These are phyloP conservation scores for Anolis apletophallus DNA, from an alignment of 2,797 vertebrate species.

Conservation along the genomic window DNA sequence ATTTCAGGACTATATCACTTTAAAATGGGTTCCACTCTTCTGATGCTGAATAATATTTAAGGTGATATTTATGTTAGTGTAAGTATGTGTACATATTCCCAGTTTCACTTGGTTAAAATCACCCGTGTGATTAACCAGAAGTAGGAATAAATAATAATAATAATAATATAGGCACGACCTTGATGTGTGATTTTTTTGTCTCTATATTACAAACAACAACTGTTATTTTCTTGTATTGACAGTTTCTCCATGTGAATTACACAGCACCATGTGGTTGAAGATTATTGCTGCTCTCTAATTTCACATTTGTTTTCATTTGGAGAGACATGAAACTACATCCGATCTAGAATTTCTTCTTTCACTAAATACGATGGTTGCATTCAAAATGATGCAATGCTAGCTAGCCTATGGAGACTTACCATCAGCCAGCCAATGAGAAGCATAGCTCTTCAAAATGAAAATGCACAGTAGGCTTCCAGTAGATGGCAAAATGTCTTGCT, in stretches of 20 bases:
- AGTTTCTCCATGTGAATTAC: constrained; percentile 24
- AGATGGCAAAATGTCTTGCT: constrained; percentile 4
- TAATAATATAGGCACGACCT: background rate
- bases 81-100: no score
- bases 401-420: constrained; percentile 17
- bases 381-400: constrained; percentile 11
- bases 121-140: background rate
- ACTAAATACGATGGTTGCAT: background rate
- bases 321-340: constrained; percentile 22
- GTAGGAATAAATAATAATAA: background rate
- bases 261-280: constrained; percentile 32
- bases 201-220: constrained; percentile 14
- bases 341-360: background rate
- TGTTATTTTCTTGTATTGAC: background rate
- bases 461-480: background rate
- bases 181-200: background rate
- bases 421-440: background rate
- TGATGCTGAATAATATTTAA: background rate
- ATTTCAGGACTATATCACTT: background rate
- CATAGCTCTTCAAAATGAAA: constrained; percentile 22
- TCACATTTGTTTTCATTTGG: constrained; percentile 40
- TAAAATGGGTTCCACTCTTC: background rate
- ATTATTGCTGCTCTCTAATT: constrained; percentile 40
- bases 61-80: background rate
- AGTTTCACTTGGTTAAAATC: background rate